Percentiles rank a stretch among this genome's conserved stretches.
phyloP scores from a whole-genome alignment of 2,113 vertebrate genomes.

The Pachycephala philippinensis region DNA sequence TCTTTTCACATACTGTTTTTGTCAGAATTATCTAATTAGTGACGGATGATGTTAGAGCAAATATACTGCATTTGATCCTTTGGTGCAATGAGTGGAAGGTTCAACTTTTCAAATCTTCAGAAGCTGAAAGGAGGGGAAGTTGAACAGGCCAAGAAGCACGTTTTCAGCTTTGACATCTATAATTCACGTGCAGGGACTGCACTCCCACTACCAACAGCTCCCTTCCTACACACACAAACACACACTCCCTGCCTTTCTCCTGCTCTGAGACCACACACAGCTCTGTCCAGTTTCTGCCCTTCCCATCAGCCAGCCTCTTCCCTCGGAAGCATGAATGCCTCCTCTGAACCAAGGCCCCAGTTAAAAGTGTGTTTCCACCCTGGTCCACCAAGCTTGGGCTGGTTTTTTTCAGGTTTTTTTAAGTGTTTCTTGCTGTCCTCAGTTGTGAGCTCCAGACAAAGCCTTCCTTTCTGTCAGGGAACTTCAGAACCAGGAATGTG shows the following conservation, averaged over 20 bases:
- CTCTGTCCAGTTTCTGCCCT: not conserved
- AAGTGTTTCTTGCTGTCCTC: not conserved
- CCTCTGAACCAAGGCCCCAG: not conserved
- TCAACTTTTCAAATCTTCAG: not conserved
- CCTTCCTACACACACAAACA: not conserved
- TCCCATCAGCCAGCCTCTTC: not conserved
- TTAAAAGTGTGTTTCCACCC: not conserved
- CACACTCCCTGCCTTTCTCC: not conserved
- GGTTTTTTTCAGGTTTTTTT: not conserved
- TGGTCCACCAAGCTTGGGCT: not conserved
- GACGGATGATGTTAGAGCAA: not conserved
- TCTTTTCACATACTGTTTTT: not conserved
- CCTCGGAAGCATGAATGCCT: not conserved
- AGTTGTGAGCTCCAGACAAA: not conserved
- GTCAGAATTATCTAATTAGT: not conserved
- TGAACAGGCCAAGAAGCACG: not conserved
- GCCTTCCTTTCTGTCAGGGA: not conserved
- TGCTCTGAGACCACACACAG: not conserved
- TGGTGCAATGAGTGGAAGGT: not conserved
- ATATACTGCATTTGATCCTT: not conserved
- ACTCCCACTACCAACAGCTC: conserved; percentile 15
- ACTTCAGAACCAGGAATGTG: not conserved
- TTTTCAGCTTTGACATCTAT: not conserved
- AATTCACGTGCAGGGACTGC: not conserved
- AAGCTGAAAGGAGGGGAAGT: not conserved